Percentiles rank a stretch among this genome's conserved stretches.
Conservation (phyloP, 2,797 vertebrate species). For the Acrossocheilus fasciatus region DNA sequence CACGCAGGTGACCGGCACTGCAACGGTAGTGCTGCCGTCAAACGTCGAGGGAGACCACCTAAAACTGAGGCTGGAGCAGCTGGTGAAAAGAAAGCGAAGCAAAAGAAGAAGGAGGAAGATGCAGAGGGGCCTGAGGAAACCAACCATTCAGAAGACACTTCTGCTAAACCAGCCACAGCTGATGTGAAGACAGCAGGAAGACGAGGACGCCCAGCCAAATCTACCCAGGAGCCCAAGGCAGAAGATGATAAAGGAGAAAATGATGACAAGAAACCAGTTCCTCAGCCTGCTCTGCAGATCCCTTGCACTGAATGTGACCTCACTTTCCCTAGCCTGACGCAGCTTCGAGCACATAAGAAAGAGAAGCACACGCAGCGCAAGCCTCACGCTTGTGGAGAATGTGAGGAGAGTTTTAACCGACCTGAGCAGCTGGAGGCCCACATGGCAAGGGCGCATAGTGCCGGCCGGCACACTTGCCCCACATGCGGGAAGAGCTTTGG, state of each 20-base stretch:
- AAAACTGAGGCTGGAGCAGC: slow-evolving; percentile 66
- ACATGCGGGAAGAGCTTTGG: slow-evolving; percentile 83
- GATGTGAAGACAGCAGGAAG: slow-evolving; percentile 70
- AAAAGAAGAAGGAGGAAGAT: slow-evolving; percentile 74
- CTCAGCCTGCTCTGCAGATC: slow-evolving; percentile 67
- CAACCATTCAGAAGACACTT: slow-evolving; percentile 59
- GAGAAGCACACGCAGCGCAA: slow-evolving; percentile 80
- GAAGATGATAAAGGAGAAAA: slow-evolving; percentile 68
- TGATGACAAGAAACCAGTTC: slow-evolving; percentile 72
- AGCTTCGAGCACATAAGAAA: slow-evolving; percentile 80
- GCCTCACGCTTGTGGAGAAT: slow-evolving; percentile 79
- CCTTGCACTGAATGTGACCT: slow-evolving; percentile 80
- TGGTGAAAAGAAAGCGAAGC: slow-evolving; percentile 78
- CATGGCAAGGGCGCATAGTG: slow-evolving; percentile 75
- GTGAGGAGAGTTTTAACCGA: slow-evolving; percentile 82
- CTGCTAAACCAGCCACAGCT: slow-evolving; percentile 2
- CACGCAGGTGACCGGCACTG: slow-evolving; percentile 80
- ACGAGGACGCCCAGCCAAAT: slow-evolving; percentile 71
- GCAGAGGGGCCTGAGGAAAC: slow-evolving; percentile 61
- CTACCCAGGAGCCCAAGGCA: slow-evolving; percentile 50
- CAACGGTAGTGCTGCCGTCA: slow-evolving; percentile 73
- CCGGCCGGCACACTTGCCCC: slow-evolving; percentile 78
- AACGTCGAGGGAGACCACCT: slow-evolving; percentile 77
- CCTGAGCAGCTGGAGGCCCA: slow-evolving; percentile 82
- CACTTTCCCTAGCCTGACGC: slow-evolving; percentile 70